Percentiles rank a stretch among this genome's conserved stretches.
These are phyloP conservation scores for Penaeus chinensis DNA, from an alignment of 1,140 invertebrate species.

Conservation along the genomic window DNA sequence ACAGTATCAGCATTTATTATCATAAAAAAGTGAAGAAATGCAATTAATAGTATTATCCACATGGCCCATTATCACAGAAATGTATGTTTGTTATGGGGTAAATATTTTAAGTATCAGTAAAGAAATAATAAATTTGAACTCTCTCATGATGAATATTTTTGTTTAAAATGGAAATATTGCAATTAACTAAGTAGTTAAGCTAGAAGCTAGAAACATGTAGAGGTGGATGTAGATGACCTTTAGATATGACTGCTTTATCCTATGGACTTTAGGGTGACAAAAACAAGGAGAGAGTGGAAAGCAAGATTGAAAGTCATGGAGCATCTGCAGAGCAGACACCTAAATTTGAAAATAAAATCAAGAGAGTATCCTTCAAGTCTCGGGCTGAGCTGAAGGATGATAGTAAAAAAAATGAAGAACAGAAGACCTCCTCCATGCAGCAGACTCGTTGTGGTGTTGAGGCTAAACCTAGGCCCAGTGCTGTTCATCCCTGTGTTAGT, in stretches of 20 bases:
- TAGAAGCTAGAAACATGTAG: slow-evolving; percentile 28
- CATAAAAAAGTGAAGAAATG: slow-evolving; percentile 13
- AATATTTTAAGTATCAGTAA: not conserved
- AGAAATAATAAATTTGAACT: not conserved
- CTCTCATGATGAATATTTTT: not conserved
- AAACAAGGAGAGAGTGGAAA: slow-evolving; percentile 28
- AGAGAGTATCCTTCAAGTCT: slow-evolving; percentile 55
- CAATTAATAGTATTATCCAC: not conserved
- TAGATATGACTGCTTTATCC: slow-evolving; percentile 54
- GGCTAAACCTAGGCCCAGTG: slow-evolving; percentile 18
- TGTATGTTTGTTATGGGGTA: not conserved
- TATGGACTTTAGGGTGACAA: slow-evolving; percentile 38
- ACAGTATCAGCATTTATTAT: not conserved
- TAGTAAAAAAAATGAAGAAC: not conserved
- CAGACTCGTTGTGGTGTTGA: not conserved
- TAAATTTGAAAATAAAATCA: slow-evolving; percentile 37
- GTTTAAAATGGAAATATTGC: too few relatives aligned
- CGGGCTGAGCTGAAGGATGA: slow-evolving; percentile 19
- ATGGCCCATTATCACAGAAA: slow-evolving; percentile 48
- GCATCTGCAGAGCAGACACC: not conserved
- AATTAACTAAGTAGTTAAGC: slow-evolving; percentile 2
- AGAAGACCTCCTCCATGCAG: slow-evolving; percentile 17
- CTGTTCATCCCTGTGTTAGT: slow-evolving; percentile 30
- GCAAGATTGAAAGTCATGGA: not conserved
- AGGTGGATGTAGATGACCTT: slow-evolving; percentile 32